A percentile compares a stretch with the other conserved stretches of the same genome.
These are phyloP conservation scores for Neogobius melanostomus DNA, from an alignment of 2,113 vertebrate genomes.

Conservation along the genomic window DNA sequence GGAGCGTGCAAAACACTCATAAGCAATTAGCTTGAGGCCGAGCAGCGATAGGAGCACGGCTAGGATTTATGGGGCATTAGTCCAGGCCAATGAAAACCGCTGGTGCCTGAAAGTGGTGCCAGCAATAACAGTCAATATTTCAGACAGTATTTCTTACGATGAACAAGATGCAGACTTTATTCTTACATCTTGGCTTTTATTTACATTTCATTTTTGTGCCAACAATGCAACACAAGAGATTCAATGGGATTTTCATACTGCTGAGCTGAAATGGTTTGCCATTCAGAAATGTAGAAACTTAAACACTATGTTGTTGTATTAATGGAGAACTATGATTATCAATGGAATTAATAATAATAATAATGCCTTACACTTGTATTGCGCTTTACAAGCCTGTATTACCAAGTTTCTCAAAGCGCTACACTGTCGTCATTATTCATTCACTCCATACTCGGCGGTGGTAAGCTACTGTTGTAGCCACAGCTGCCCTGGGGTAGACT, in stretches of 20 bases:
- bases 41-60: constrained; percentile 60
- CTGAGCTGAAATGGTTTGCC: constrained; percentile 55
- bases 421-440: no score
- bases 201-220: constrained; percentile 22
- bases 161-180: background rate
- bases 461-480: no score
- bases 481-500: no score
- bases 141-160: constrained; percentile 21
- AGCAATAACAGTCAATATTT: constrained; percentile 62
- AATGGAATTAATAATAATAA: no score
- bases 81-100: constrained; percentile 72
- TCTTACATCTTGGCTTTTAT: background rate
- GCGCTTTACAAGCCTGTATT: no score
- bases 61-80: constrained; percentile 72
- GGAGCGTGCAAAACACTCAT: constrained; percentile 69
- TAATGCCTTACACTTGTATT: no score
- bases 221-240: constrained; percentile 49
- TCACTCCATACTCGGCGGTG: no score
- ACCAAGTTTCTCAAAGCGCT: no score
- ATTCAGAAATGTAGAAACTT: no score
- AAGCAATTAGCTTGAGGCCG: constrained; percentile 63
- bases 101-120: constrained; percentile 76
- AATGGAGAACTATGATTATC: no score
- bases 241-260: constrained; percentile 50
- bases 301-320: no score